These are phyloP conservation scores for Callipepla squamata DNA, from an alignment of 2,113 vertebrate genomes.

Conservation along the genomic window DNA sequence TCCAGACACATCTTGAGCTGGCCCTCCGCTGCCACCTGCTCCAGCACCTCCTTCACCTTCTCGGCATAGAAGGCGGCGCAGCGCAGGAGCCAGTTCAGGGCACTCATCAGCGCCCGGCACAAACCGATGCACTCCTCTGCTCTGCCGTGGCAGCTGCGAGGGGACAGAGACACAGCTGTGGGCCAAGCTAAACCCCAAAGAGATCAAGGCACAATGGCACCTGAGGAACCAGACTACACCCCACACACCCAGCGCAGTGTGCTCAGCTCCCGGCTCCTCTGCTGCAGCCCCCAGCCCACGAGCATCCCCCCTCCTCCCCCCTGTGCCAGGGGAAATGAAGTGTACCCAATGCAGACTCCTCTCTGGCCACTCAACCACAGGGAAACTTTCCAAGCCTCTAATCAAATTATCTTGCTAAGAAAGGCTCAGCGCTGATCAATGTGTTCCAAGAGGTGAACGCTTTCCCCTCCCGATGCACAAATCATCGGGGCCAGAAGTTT, in stretches of 20 bases:
- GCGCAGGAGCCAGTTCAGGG: slow-evolving; percentile 92
- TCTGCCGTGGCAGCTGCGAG: slow-evolving; percentile 91
- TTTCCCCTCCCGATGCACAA: slow-evolving; percentile 51
- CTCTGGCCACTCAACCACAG: neutral
- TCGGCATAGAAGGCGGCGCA: slow-evolving; percentile 89
- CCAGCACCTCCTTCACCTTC: slow-evolving; percentile 82
- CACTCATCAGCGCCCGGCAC: slow-evolving; percentile 89
- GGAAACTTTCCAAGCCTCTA: slow-evolving; percentile 59
- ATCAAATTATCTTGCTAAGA: slow-evolving; percentile 58
- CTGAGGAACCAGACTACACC: neutral
- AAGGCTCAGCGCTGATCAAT: slow-evolving; percentile 15
- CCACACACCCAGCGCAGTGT: accelerated
- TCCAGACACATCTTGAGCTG: slow-evolving; percentile 89
- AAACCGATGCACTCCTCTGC: slow-evolving; percentile 96
- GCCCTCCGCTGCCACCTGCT: slow-evolving; percentile 76
- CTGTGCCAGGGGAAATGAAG: neutral
- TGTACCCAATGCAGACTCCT: neutral
- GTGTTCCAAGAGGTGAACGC: neutral
- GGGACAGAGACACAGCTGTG: neutral
- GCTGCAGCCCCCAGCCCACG: neutral
- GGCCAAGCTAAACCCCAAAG: accelerated
- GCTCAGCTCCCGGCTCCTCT: neutral
- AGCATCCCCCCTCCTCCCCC: accelerated
- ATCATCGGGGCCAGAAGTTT: slow-evolving; percentile 47
- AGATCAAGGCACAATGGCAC: neutral